phyloP scores from a whole-genome alignment of 2,797 vertebrate species.

The Notolabrus celidotus region DNA sequence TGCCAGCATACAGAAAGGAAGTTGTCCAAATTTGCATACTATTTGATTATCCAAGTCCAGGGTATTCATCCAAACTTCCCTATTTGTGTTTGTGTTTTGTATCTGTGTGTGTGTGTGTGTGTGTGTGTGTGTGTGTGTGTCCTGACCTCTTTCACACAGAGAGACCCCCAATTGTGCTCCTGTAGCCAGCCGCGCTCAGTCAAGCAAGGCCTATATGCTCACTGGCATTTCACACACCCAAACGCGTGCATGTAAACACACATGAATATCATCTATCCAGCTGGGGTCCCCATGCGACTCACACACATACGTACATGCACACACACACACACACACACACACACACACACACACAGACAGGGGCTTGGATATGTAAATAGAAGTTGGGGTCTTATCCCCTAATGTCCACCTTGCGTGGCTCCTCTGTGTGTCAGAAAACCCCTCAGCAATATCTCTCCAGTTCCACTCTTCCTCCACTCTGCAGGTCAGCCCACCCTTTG shows the following conservation, averaged over 20 bases:
- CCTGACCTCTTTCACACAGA: slow-evolving; percentile 79
- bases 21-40: slow-evolving; percentile 59
- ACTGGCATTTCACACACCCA: slow-evolving; percentile 93
- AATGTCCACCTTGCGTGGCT: slow-evolving; percentile 43
- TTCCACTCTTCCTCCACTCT: slow-evolving; percentile 35
- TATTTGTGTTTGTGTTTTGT: slow-evolving; percentile 53
- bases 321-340: no score
- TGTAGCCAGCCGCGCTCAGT: slow-evolving; percentile 86
- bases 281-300: slow-evolving; percentile 69
- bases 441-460: slow-evolving; percentile 28
- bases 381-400: slow-evolving; percentile 51
- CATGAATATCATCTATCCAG: slow-evolving; percentile 79
- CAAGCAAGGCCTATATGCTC: slow-evolving; percentile 93
- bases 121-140: slow-evolving; percentile 55
- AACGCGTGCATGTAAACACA: slow-evolving; percentile 84
- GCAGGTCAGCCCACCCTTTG: slow-evolving; percentile 51
- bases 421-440: slow-evolving; percentile 37
- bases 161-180: slow-evolving; percentile 87
- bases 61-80: slow-evolving; percentile 77
- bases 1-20: slow-evolving; percentile 10
- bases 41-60: slow-evolving; percentile 61
- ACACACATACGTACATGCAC: no score
- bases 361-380: slow-evolving; percentile 70
- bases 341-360: slow-evolving; percentile 33
- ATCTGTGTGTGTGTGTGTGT: slow-evolving; percentile 45